A percentile compares a stretch with the other conserved stretches of the same genome.
phyloP scores from a whole-genome alignment of 2,888 invertebrate species.

The Eurytoma adleriae region DNA sequence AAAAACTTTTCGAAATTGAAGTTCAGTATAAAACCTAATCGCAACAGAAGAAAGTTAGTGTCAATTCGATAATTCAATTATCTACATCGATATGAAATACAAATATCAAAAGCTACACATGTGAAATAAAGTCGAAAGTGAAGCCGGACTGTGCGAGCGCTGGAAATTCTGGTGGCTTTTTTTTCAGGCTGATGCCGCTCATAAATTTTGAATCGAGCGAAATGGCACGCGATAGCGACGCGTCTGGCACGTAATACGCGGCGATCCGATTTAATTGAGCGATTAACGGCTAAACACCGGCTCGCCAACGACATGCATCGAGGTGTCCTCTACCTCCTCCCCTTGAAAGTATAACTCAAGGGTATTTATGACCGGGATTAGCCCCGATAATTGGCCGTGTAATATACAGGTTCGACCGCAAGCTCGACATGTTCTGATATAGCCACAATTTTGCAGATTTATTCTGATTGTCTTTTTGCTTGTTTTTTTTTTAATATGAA shows the following conservation, averaged over 20 bases:
- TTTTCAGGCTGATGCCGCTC: conserved; percentile 9
- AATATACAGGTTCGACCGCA: conserved; percentile 68
- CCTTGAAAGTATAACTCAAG: conserved; percentile 74
- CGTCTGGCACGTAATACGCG: conserved; percentile 46
- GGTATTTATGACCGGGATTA: conserved; percentile 75
- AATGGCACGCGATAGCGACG: conserved; percentile 1
- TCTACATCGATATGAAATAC: no score
- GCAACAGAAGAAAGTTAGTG: no score
- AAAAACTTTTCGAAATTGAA: no score
- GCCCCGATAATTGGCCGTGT: conserved; percentile 72
- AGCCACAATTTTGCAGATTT: not conserved
- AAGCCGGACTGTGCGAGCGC: not conserved
- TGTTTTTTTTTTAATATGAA: no score
- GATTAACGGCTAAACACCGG: conserved; percentile 75
- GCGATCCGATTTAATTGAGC: conserved; percentile 75
- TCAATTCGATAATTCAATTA: no score
- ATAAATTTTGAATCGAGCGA: conserved; percentile 49
- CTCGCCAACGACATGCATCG: conserved; percentile 21
- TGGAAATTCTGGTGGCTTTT: not conserved
- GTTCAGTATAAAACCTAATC: no score
- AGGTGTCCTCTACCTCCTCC: conserved; percentile 19
- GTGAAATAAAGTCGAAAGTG: not conserved
- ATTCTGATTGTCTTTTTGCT: no score
- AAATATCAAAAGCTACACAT: no score
- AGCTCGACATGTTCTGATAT: no score